Evolutionary conservation across 1,140 invertebrate species (phyloP).

Genomic region (Helicoverpa zea): DNA sequence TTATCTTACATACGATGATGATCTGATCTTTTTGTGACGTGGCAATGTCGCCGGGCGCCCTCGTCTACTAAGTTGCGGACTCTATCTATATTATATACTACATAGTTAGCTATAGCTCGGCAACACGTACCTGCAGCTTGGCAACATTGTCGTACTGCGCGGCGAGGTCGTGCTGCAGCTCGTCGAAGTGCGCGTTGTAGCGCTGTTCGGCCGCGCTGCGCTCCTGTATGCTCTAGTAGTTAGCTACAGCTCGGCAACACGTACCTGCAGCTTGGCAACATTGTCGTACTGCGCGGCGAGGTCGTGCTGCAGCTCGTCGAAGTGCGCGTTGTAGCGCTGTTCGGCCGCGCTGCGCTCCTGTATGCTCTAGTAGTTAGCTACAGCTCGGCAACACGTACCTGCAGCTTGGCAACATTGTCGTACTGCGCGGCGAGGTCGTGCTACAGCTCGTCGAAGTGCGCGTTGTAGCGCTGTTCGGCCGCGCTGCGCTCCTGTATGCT

Average conservation of each 20-base stretch:
- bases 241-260: slow-evolving; percentile 85
- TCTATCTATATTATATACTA: too few species aligned
- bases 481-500: slow-evolving; percentile 90
- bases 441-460: slow-evolving; percentile 91
- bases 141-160: slow-evolving; percentile 93
- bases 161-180: slow-evolving; percentile 93
- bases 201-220: slow-evolving; percentile 75
- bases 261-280: slow-evolving; percentile 89
- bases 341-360: slow-evolving; percentile 86
- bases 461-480: slow-evolving; percentile 91
- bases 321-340: slow-evolving; percentile 89
- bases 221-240: slow-evolving; percentile 87
- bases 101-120: too few species aligned
- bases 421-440: slow-evolving; percentile 92
- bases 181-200: slow-evolving; percentile 91
- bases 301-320: slow-evolving; percentile 89
- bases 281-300: slow-evolving; percentile 92
- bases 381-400: slow-evolving; percentile 87
- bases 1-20: too few species aligned
- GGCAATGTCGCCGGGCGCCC: too few species aligned
- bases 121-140: slow-evolving; percentile 86
- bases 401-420: slow-evolving; percentile 92
- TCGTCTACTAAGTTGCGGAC: too few species aligned
- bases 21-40: too few species aligned
- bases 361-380: slow-evolving; percentile 58